Evolutionary conservation across 2,888 invertebrate genomes (phyloP).

Genomic region (Drosophila borealis): DNA sequence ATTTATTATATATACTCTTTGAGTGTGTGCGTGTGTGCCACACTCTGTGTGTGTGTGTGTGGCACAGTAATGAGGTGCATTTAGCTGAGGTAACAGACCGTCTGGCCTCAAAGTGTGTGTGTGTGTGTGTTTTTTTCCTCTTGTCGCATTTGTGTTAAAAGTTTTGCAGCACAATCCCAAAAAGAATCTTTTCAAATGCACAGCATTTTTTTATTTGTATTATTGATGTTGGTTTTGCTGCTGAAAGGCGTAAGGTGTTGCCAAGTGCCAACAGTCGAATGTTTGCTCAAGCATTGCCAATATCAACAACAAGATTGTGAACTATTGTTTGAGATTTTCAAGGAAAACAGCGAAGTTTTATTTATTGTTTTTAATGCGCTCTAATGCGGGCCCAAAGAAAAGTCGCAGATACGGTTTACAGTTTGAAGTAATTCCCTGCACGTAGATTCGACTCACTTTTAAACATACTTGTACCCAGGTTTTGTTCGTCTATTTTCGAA

Average conservation of each 20-base stretch:
- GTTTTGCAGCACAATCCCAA: slow-evolving; percentile 20
- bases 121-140: slow-evolving; percentile 23
- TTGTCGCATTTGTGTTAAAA: slow-evolving; percentile 36
- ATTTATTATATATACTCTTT: slow-evolving; percentile 41
- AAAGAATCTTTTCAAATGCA: slow-evolving; percentile 45
- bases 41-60: slow-evolving; percentile 36
- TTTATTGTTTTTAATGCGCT: too few species aligned
- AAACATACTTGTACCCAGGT: too few species aligned
- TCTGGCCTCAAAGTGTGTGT: slow-evolving; percentile 30
- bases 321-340: too few species aligned
- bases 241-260: slow-evolving; percentile 53
- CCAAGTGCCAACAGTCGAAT: slow-evolving; percentile 24
- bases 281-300: slow-evolving; percentile 11
- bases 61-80: slow-evolving; percentile 72
- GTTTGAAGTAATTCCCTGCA: too few species aligned
- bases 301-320: neutral
- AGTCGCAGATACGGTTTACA: too few species aligned
- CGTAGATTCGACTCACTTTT: too few species aligned
- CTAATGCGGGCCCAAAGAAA: too few species aligned
- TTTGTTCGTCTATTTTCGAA: too few species aligned
- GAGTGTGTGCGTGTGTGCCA: slow-evolving; percentile 27
- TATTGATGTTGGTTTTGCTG: slow-evolving; percentile 28
- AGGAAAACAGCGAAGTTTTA: too few species aligned
- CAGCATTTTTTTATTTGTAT: slow-evolving; percentile 18
- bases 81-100: slow-evolving; percentile 65